These are phyloP conservation scores for Smithornis capensis DNA, from an alignment of 2,113 vertebrate genomes.

Conservation along the genomic window DNA sequence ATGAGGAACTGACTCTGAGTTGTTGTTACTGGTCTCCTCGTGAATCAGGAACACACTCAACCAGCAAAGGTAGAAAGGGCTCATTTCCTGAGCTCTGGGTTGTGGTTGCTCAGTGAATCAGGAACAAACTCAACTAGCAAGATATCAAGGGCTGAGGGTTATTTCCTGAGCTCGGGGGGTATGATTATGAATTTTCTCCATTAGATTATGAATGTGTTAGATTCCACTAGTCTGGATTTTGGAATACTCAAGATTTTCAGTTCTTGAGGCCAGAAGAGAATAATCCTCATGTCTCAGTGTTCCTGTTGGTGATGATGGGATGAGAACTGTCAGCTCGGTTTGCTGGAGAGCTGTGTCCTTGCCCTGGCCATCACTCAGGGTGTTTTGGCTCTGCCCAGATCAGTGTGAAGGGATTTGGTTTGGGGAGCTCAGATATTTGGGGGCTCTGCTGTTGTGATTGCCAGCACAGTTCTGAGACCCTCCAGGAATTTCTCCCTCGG, in stretches of 20 bases:
- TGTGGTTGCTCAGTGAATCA: not conserved
- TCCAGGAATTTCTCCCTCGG: not conserved
- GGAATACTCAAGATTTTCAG: not conserved
- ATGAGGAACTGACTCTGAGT: not conserved
- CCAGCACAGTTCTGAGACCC: not conserved
- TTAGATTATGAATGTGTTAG: not conserved
- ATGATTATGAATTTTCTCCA: no score
- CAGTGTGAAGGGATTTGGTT: rapidly evolving
- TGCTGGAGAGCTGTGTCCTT: not conserved
- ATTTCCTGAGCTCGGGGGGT: not conserved
- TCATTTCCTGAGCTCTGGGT: not conserved
- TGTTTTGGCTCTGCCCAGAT: rapidly evolving
- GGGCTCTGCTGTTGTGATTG: not conserved
- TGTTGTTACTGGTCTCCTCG: not conserved
- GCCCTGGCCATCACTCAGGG: rapidly evolving
- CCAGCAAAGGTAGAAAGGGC: not conserved
- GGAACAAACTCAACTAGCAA: not conserved
- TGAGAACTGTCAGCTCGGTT: not conserved
- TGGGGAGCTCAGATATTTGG: not conserved
- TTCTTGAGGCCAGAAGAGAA: not conserved
- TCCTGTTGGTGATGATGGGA: not conserved
- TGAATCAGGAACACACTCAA: not conserved
- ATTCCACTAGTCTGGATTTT: rapidly evolving
- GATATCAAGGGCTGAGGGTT: not conserved
- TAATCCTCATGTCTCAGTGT: rapidly evolving